A percentile compares a stretch with the other conserved stretches of the same genome.
Evolutionary conservation across 2,113 vertebrate genomes (phyloP).

Genomic region (Grus americana): DNA sequence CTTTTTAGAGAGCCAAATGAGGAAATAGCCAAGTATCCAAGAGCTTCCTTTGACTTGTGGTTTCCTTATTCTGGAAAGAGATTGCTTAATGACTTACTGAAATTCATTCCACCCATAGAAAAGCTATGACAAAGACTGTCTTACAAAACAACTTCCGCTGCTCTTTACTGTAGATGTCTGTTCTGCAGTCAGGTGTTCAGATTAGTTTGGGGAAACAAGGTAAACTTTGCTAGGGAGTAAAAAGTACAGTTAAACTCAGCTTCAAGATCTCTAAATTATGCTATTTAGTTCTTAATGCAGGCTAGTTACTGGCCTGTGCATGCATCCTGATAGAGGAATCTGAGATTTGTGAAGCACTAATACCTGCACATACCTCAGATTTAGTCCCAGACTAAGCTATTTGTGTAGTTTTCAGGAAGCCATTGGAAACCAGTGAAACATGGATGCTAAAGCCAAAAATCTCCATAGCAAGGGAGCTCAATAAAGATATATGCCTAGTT

Average conservation of each 20-base stretch:
- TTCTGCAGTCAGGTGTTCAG: neutral
- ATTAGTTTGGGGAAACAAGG: neutral
- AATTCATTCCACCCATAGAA: neutral
- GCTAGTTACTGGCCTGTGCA: neutral
- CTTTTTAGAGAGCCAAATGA: neutral
- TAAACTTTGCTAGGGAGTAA: neutral
- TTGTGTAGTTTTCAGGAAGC: neutral
- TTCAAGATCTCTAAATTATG: accelerated
- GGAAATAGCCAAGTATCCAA: neutral
- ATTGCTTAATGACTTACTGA: neutral
- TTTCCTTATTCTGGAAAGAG: neutral
- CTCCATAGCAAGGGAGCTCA: neutral
- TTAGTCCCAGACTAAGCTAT: neutral
- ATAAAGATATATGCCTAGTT: too few species aligned
- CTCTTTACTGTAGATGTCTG: accelerated
- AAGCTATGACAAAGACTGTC: neutral
- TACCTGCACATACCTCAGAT: neutral
- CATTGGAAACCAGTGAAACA: neutral
- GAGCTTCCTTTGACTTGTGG: neutral
- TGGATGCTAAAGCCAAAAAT: neutral
- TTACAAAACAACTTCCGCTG: constrained; percentile 43
- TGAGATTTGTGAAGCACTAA: neutral
- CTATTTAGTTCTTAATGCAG: neutral
- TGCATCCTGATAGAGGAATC: neutral
- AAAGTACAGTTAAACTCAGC: neutral